phyloP scores from a whole-genome alignment of 2,113 vertebrate species.

The Macroglossus sobrinus region DNA sequence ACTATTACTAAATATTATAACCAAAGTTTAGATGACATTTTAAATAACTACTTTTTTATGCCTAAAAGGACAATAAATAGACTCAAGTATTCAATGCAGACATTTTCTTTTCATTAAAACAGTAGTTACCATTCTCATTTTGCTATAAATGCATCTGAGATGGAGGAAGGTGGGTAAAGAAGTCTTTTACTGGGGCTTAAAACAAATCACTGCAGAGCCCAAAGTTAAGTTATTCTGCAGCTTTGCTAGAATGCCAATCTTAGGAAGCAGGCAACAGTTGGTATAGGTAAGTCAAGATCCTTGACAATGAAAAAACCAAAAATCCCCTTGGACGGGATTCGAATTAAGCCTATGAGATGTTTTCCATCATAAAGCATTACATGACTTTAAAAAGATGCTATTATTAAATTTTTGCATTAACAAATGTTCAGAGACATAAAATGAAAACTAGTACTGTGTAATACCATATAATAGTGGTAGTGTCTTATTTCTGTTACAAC shows the following conservation, averaged over 20 bases:
- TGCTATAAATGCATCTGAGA: neutral
- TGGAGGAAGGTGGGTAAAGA: neutral
- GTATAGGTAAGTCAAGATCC: neutral
- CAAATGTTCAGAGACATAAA: neutral
- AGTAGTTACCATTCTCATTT: neutral
- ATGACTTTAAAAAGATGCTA: neutral
- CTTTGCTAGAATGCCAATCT: neutral
- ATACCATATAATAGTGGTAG: neutral
- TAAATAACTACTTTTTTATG: slow-evolving; percentile 14
- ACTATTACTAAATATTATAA: neutral
- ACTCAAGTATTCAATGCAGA: neutral
- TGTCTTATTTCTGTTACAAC: neutral
- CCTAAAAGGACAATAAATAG: neutral
- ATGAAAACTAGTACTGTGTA: neutral
- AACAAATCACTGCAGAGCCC: neutral
- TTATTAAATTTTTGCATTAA: neutral
- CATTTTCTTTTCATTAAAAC: slow-evolving; percentile 5
- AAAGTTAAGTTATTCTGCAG: neutral
- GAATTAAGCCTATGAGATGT: neutral
- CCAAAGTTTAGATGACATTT: slow-evolving; percentile 1
- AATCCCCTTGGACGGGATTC: neutral
- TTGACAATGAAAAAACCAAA: neutral
- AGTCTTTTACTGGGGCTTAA: neutral
- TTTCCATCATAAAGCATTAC: neutral
- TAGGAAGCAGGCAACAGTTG: neutral